A percentile compares a stretch with the other conserved stretches of the same genome.
phyloP scores from a whole-genome alignment of 1,140 invertebrate species.

The Magallana angulata region DNA sequence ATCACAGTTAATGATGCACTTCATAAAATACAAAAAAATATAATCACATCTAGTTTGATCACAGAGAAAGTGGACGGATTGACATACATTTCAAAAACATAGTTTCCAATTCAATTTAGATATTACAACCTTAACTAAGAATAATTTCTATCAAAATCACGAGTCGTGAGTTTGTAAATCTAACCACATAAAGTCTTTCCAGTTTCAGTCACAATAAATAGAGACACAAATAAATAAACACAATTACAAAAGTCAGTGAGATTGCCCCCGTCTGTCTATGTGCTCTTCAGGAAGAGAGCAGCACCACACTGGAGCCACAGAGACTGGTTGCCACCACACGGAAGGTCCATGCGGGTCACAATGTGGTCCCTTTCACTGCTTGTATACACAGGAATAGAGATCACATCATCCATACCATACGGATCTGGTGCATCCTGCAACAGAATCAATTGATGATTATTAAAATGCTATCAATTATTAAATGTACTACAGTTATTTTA shows the following conservation, averaged over 20 bases:
- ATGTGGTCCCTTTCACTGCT: conserved; percentile 81
- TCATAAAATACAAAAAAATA: too few species aligned
- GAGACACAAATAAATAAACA: not conserved
- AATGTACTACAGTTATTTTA: too few species aligned
- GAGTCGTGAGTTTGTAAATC: too few species aligned
- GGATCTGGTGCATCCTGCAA: conserved; percentile 72
- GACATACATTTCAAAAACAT: not conserved
- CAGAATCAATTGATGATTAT: conserved; percentile 11
- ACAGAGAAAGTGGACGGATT: conserved; percentile 18
- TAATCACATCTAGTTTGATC: not conserved
- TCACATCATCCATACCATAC: conserved; percentile 75
- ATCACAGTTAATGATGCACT: too few species aligned
- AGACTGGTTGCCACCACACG: conserved; percentile 79
- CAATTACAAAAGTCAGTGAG: not conserved
- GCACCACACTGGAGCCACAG: conserved; percentile 82
- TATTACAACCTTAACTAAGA: not conserved
- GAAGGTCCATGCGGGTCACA: conserved; percentile 81
- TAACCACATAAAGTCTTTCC: not conserved
- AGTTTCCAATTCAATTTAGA: not conserved
- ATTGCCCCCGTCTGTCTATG: not conserved
- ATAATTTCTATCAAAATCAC: not conserved
- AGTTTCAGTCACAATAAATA: not conserved
- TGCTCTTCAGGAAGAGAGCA: conserved; percentile 81
- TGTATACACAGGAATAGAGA: conserved; percentile 82
- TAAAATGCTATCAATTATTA: not conserved